Evolutionary conservation across 2,113 vertebrate genomes (phyloP), one percentile per base, ranked within the genome.

Genomic region (Mus spicilegus): DNA sequence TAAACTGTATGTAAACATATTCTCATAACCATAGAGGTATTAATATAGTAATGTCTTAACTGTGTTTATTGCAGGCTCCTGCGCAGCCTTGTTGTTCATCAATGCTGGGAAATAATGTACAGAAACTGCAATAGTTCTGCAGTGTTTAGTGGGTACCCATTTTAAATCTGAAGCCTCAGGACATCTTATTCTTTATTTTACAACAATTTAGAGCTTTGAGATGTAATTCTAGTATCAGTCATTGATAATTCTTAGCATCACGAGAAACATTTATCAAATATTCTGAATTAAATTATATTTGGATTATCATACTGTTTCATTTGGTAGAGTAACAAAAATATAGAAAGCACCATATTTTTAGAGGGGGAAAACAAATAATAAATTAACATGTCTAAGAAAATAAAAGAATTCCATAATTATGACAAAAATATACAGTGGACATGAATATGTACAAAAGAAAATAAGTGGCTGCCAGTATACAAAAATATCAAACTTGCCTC

Each of bases 221-320:
- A 91, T 89, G 76, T 89, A 65, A 95, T 67, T 91, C 58, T 58
- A 86, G 7, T 61, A 8, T 73, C 28, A 17, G 94, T 85, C n/a
- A 86, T 95, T 63, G 54, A 33, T 49, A 75, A 92, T 82, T 82
- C 20, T 94, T 26, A 61, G 12, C 36, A 90, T 81, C 61, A 70
- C 24, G 1, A 49, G 5, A 93, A 96, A 87, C 39, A 78, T 17
- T 69, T 72, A 91, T 20, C 63, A 84, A 67, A 75, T 39, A 72
- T 39, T 28, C 12, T 81, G 3, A 92, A 88, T 95, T 61, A 90
- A 93, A 84, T 61, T 94, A 67, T 30, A 90, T 7, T 56, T 80
- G n/a, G 20, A 85, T 51, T 76, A 46, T 3, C 14, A 30, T 65
- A 76, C 51, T 36, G 2, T 30, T 30, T 33, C 39, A 90, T 46